A percentile compares a stretch with the other conserved stretches of the same genome.
Conservation (phyloP, 2,113 vertebrate species). For the Acrocephalus kingi region DNA sequence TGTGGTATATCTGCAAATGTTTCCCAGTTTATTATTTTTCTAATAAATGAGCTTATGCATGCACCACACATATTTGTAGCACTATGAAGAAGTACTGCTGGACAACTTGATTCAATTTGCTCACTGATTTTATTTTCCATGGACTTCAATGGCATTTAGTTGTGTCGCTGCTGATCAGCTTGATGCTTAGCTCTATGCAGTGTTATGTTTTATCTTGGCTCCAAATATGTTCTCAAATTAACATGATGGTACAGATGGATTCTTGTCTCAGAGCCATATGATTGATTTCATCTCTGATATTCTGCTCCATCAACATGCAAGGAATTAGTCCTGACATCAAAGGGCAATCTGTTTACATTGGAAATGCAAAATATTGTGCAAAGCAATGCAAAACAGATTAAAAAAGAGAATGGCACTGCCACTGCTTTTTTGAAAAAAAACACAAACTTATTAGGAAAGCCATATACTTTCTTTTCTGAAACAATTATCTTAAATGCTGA, state of each 20-base stretch:
- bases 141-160: neutral
- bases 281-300: slow-evolving; percentile 57
- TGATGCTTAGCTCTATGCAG: neutral
- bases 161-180: neutral
- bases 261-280: slow-evolving; percentile 44
- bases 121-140: slow-evolving; percentile 12
- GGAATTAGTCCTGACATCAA: slow-evolving; percentile 49
- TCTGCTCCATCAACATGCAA: slow-evolving; percentile 43
- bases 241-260: slow-evolving; percentile 37
- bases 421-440: neutral
- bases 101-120: neutral
- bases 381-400: slow-evolving; percentile 31
- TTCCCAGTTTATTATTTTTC: neutral
- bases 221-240: slow-evolving; percentile 42
- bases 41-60: neutral
- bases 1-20: neutral
- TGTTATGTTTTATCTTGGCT: slow-evolving; percentile 27
- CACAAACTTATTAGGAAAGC: neutral
- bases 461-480: neutral
- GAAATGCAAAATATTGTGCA: neutral
- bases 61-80: neutral
- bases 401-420: neutral
- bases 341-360: slow-evolving; percentile 58
- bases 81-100: neutral
- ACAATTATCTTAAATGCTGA: slow-evolving; percentile 12